phyloP scores from a whole-genome alignment of 2,797 vertebrate genomes.

The Myotis daubentonii region DNA sequence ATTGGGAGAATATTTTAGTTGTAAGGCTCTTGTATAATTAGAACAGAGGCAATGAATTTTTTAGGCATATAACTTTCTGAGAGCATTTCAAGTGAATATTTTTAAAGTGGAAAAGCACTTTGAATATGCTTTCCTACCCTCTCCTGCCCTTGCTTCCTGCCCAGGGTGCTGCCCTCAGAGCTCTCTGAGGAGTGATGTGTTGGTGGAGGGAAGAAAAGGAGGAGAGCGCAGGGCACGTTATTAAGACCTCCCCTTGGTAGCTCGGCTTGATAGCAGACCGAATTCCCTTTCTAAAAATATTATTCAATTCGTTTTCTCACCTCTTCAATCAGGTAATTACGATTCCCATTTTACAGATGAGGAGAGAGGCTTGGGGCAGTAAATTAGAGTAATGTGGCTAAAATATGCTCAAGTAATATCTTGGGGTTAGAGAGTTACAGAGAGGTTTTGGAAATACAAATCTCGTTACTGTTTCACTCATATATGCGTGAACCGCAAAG shows the following conservation, averaged over 20 bases:
- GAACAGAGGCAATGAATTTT: conserved; percentile 62
- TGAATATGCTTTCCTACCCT: background rate
- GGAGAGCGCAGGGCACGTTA: background rate
- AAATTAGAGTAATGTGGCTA: background rate
- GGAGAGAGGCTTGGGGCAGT: background rate
- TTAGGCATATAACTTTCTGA: conserved; percentile 37
- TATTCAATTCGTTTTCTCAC: background rate
- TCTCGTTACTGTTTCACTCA: background rate
- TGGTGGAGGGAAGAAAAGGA: background rate
- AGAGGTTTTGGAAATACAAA: background rate
- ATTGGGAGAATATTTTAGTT: conserved; percentile 55
- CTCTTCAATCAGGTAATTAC: background rate
- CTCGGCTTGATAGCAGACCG: background rate
- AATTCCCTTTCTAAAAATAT: background rate
- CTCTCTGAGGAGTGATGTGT: background rate
- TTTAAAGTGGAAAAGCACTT: conserved; percentile 52
- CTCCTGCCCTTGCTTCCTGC: background rate
- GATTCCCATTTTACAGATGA: conserved; percentile 14
- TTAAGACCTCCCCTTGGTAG: background rate
- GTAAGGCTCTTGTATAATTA: conserved; percentile 50
- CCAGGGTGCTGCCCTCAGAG: background rate
- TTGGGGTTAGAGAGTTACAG: background rate
- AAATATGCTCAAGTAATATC: background rate
- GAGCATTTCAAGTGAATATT: conserved; percentile 59
- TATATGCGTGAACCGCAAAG: fast-evolving